Base-by-base conservation (phyloP, 2,888 invertebrate genomes). In the Hyles lineata region DNA sequence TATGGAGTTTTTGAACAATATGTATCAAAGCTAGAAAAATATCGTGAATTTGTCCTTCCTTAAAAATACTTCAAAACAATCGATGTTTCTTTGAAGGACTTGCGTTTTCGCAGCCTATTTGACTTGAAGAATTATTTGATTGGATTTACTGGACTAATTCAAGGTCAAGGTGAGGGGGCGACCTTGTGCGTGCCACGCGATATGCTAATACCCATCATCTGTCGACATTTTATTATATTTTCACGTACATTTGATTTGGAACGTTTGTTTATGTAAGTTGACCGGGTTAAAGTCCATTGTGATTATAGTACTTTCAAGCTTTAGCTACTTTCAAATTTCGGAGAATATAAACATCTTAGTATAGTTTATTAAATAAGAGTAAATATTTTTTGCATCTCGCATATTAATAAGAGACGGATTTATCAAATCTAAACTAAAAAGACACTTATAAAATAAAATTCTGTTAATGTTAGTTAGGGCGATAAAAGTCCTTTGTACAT, bases 141-240 rank as follows among this genome's bases (percentile, higher is more conserved):
- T 67, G 67, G 50, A 43, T 50, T 67, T 67, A 43, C 21, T 15
- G 43, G 19, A 61, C 61, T 67, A 50, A 67, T 67, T 43, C 67
- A 67, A 43, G 67, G 25, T 72, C 58, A 72, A 72, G 72, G 67
- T 74, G 32, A 74, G 59, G 67, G 74, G 55, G 23, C 70, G 78
- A 69, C 82, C 83, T 82, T 80, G 82, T 70, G 69, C 67, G 74
- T 70, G 79, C 77, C 83, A 83, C 82, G 83, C 83, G 78, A 83
- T 75, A 72, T 69, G 59, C 76, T 77, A 76, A 80, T 82, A 43
- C 52, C 70, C 21, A n/a, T 32, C 69, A 59, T 25, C 67, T 67
- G 67, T 67, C 17, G 23, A 23, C 35, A 25, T 43, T 67, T 50
- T 67, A 67, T 67, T 67, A 23, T 9, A 15, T 25, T 11, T 62